phyloP scores from a whole-genome alignment of 2,888 invertebrate genomes.

The Limnephilus auricula region DNA sequence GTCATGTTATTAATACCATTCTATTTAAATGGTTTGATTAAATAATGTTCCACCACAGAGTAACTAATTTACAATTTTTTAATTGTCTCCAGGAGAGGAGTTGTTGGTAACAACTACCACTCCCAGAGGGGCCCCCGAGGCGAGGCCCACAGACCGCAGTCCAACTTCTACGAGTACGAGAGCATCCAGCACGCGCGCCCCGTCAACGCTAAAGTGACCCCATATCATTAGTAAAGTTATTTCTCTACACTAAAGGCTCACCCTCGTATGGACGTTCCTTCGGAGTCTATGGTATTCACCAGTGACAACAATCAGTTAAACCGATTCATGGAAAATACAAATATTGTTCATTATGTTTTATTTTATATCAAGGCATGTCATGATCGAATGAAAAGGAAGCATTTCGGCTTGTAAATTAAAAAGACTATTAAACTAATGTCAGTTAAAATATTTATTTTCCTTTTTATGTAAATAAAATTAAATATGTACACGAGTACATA shows the following conservation, averaged over 20 bases:
- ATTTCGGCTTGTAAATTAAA: background rate
- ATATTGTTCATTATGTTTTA: background rate
- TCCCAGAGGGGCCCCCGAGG: conserved; percentile 80
- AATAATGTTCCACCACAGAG: background rate
- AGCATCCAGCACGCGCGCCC: conserved; percentile 78
- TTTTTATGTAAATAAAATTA: conserved; percentile 28
- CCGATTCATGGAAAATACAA: background rate
- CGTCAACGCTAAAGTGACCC: conserved; percentile 65
- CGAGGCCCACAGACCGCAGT: conserved; percentile 79
- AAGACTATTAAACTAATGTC: background rate
- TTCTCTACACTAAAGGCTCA: background rate
- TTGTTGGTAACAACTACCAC: conserved; percentile 74
- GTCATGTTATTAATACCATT: background rate
- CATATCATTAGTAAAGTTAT: conserved; percentile 60
- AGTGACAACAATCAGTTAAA: conserved; percentile 5
- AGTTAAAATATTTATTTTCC: conserved; percentile 28
- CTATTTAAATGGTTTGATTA: background rate
- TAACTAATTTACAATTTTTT: background rate
- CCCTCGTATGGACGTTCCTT: too few species aligned
- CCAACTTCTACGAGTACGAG: conserved; percentile 92
- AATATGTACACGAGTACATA: background rate
- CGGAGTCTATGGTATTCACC: conserved; percentile 11
- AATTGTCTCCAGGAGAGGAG: conserved; percentile 48
- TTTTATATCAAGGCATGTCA: background rate
- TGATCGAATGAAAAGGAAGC: background rate